A percentile compares a stretch with the other conserved stretches of the same genome.
These are phyloP conservation scores for Ochlodes sylvanus DNA, from an alignment of 2,888 invertebrate genomes.

Conservation along the genomic window DNA sequence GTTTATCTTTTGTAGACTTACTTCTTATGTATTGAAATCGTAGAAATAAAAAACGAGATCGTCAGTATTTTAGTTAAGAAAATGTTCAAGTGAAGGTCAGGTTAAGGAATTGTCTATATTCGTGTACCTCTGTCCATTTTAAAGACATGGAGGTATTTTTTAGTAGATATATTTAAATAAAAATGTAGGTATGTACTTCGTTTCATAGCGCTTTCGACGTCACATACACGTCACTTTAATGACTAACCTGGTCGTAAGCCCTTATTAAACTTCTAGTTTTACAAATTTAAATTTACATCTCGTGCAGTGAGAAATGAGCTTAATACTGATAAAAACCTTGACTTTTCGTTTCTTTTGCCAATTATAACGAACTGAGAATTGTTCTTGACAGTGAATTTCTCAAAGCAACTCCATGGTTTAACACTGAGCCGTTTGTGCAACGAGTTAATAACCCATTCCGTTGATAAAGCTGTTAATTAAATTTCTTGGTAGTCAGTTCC, in stretches of 20 bases:
- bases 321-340: constrained; percentile 50
- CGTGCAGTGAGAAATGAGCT: constrained; percentile 40
- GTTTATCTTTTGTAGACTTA: too few species aligned
- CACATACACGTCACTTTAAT: too few species aligned
- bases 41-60: too few species aligned
- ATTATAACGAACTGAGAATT: constrained; percentile 72
- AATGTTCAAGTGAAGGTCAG: too few species aligned
- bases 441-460: constrained; percentile 47
- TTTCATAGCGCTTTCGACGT: too few species aligned
- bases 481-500: constrained; percentile 24
- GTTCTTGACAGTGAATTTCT: constrained; percentile 64
- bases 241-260: neutral
- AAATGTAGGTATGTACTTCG: too few species aligned
- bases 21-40: too few species aligned
- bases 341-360: constrained; percentile 63
- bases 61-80: too few species aligned
- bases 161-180: too few species aligned
- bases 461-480: constrained; percentile 38
- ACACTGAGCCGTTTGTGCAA: constrained; percentile 28
- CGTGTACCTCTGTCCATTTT: too few species aligned
- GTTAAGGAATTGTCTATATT: too few species aligned
- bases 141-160: too few species aligned
- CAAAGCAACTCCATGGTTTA: constrained; percentile 48
- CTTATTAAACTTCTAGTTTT: neutral
- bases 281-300: neutral